Evolutionary conservation across 2,888 invertebrate genomes (phyloP).

Genomic region (Drosophila meridionalis): DNA sequence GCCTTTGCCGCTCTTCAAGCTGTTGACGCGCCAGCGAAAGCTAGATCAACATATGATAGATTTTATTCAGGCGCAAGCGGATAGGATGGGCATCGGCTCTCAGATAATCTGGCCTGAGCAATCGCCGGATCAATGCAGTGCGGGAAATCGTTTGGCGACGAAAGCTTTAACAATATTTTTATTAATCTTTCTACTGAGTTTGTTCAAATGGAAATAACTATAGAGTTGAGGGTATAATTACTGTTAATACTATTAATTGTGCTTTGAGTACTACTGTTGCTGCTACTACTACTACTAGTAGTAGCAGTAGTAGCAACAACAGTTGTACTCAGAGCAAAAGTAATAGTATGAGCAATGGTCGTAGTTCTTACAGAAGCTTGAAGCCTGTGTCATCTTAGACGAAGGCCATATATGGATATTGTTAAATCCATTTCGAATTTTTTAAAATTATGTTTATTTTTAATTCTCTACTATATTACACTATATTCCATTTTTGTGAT

Average conservation of each 20-base stretch:
- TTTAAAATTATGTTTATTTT: too few species aligned
- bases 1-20: constrained; percentile 57
- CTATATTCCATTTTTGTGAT: not conserved
- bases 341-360: not conserved
- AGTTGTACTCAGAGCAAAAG: not conserved
- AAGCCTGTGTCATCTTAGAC: not conserved
- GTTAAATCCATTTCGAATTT: too few species aligned
- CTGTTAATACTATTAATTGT: not conserved
- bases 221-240: not conserved
- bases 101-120: constrained; percentile 55
- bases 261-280: not conserved
- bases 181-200: not conserved
- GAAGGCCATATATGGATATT: not conserved
- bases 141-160: constrained; percentile 3
- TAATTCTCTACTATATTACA: not conserved
- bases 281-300: not conserved
- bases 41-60: not conserved
- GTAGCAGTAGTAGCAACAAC: not conserved
- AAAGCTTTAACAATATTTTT: not conserved
- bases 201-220: not conserved
- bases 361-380: not conserved
- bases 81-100: constrained; percentile 18
- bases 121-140: constrained; percentile 46
- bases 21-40: constrained; percentile 45
- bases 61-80: constrained; percentile 18